Evolutionary conservation across 35 echinoderm and acorn worm species (phyloP), one percentile per base, ranked within the genome.

Genomic region (Ptychodera flava): DNA sequence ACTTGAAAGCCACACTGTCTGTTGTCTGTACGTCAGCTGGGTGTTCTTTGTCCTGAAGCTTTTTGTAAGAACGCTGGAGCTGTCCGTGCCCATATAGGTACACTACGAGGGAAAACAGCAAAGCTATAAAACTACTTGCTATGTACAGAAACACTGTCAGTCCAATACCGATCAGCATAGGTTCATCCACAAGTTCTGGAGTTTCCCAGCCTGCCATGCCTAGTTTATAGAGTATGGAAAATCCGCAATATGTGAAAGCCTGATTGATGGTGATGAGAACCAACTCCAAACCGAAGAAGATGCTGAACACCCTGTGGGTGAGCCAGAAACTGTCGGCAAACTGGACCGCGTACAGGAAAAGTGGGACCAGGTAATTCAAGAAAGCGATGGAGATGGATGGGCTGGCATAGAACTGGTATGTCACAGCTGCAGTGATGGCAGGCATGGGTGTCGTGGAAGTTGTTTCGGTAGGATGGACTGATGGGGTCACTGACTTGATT

Each of bases 311-410:
- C 38, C 93, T 97, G 78, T 97, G 95, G 45, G 89, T 93, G 35
- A 91, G 80, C 95, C 95, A 97, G 85, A 97, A 97, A 30, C 92
- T 92, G 37, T 97, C 95, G 1, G 92, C 95, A 79, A 93, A 97
- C 0, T 90, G 89, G 35, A 97, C 91, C 35, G 89, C 95, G 76
- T 97, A 97, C 33, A 97, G 82, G 79, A 97, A 93, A 35, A 97
- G 80, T 82, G 95, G 92, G 29, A 93, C 85, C 27, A 94, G 80
- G 31, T 97, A 97, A 76, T 97, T 97, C 36, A 97, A 84, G 92
- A 93, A 97, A 64, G 45, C 45, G 22, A 64, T 64, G 6, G 45
- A 64, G 22, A 64, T 45, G 81, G 31, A 80, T 77, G 52, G 84
- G 77, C 28, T 93, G 83, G 15, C 87, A 83, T 36, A 45, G 81